A percentile compares a stretch with the other conserved stretches of the same genome.
phyloP scores from a whole-genome alignment of 2,888 invertebrate genomes.

The Opisthograptis luteolata region DNA sequence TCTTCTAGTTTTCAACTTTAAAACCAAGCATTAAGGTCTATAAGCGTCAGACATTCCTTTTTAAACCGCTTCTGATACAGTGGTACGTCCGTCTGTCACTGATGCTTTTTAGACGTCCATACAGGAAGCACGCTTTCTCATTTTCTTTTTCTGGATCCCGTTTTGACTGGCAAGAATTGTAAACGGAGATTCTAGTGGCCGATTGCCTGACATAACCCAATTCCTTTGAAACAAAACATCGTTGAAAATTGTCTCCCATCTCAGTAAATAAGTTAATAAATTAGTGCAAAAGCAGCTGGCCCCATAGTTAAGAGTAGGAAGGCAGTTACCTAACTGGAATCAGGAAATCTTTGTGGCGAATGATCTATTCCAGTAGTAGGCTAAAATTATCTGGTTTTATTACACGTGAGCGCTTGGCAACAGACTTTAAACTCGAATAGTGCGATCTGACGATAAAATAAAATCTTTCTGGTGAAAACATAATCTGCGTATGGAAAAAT shows the following conservation, averaged over 20 bases:
- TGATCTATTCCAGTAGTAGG: slow-evolving; percentile 54
- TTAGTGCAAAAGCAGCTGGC: slow-evolving; percentile 35
- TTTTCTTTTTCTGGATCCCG: slow-evolving; percentile 49
- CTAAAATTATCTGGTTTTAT: slow-evolving; percentile 55
- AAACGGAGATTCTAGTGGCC: slow-evolving; percentile 34
- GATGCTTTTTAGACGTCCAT: slow-evolving; percentile 40
- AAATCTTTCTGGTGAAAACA: slow-evolving; percentile 21
- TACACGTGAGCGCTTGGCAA: slow-evolving; percentile 47
- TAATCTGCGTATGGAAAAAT: neutral
- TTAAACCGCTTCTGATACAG: slow-evolving; percentile 3
- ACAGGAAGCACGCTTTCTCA: slow-evolving; percentile 57
- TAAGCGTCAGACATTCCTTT: neutral
- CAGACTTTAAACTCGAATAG: slow-evolving; percentile 36
- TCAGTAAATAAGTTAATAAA: slow-evolving; percentile 35
- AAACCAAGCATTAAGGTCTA: slow-evolving; percentile 18
- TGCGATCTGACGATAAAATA: slow-evolving; percentile 30
- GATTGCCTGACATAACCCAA: slow-evolving; percentile 41
- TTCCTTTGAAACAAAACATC: slow-evolving; percentile 39
- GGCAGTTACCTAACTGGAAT: slow-evolving; percentile 36
- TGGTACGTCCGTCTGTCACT: slow-evolving; percentile 10
- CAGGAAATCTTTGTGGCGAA: slow-evolving; percentile 53
- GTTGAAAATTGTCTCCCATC: slow-evolving; percentile 27
- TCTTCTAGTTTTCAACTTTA: slow-evolving; percentile 21
- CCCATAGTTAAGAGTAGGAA: slow-evolving; percentile 25
- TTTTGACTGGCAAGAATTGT: slow-evolving; percentile 35